phyloP scores from a whole-genome alignment of 2,113 vertebrate species.

The Pristiophorus japonicus region DNA sequence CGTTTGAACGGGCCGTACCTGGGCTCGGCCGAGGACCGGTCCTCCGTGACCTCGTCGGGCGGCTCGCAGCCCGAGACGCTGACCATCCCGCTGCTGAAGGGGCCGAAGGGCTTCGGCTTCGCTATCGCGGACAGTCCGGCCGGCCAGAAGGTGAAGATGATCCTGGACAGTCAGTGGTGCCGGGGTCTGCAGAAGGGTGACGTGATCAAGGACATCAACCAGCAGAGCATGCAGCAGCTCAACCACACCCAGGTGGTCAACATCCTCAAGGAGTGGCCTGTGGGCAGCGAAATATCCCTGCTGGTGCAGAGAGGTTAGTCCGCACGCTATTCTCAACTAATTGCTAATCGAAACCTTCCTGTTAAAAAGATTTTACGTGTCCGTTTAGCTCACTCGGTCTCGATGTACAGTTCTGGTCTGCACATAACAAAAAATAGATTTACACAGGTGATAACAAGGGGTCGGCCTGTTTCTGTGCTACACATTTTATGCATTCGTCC shows the following conservation, averaged over 20 bases:
- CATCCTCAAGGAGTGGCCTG: slow-evolving; percentile 90
- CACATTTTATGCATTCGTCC: background rate
- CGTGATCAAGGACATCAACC: slow-evolving; percentile 91
- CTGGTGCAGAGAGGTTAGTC: slow-evolving; percentile 84
- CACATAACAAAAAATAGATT: background rate
- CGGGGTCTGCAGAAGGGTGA: slow-evolving; percentile 90
- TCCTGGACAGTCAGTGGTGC: slow-evolving; percentile 96
- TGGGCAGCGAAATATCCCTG: slow-evolving; percentile 83
- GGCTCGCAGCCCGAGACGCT: slow-evolving; percentile 83
- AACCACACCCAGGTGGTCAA: slow-evolving; percentile 94
- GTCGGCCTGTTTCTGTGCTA: background rate
- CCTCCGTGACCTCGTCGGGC: slow-evolving; percentile 65
- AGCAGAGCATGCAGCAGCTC: slow-evolving; percentile 86
- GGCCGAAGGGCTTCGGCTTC: slow-evolving; percentile 91
- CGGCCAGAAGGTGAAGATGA: slow-evolving; percentile 98
- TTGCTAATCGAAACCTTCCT: background rate
- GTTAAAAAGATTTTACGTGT: background rate
- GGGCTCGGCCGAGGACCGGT: slow-evolving; percentile 58
- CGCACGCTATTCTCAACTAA: background rate
- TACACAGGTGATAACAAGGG: no score
- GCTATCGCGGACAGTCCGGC: slow-evolving; percentile 90
- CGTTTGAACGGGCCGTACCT: slow-evolving; percentile 60
- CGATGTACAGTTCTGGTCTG: background rate
- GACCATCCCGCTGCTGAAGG: slow-evolving; percentile 82
- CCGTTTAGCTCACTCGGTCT: background rate